phyloP scores from a whole-genome alignment of 2,888 invertebrate species.

The Conchocele bisecta region DNA sequence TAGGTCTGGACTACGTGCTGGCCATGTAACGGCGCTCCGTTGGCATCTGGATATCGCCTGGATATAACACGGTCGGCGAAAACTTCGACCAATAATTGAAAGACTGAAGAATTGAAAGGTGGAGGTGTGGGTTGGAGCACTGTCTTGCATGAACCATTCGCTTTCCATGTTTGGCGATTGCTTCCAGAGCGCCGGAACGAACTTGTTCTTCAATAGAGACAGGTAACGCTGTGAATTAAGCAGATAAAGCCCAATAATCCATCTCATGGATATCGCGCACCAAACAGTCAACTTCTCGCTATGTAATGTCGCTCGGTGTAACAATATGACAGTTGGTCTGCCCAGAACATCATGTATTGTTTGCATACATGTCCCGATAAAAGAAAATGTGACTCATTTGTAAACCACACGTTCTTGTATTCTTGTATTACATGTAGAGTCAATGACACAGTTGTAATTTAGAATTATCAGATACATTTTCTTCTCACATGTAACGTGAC shows the following conservation, averaged over 20 bases:
- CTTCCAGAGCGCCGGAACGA: constrained; percentile 9
- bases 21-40: constrained; percentile 7
- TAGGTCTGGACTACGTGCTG: constrained; percentile 17
- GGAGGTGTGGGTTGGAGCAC: constrained; percentile 25
- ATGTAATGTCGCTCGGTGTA: constrained; percentile 19
- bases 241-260: constrained; percentile 24
- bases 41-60: constrained; percentile 14
- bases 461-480: too few species aligned
- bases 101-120: background rate
- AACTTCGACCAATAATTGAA: constrained; percentile 6
- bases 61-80: constrained; percentile 24
- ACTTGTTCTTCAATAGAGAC: constrained; percentile 25
- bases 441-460: too few species aligned
- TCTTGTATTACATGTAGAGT: too few species aligned
- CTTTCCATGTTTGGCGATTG: constrained; percentile 7
- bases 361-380: constrained; percentile 25
- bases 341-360: constrained; percentile 22
- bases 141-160: constrained; percentile 18
- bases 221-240: constrained; percentile 26
- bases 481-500: too few species aligned
- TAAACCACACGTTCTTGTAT: constrained; percentile 36
- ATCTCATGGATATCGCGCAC: constrained; percentile 28
- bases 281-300: constrained; percentile 42
- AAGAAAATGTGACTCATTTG: constrained; percentile 22
- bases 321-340: constrained; percentile 26